These are phyloP conservation scores for Pyrrhosoma nymphula DNA, from an alignment of 2,888 invertebrate genomes.

Conservation along the genomic window DNA sequence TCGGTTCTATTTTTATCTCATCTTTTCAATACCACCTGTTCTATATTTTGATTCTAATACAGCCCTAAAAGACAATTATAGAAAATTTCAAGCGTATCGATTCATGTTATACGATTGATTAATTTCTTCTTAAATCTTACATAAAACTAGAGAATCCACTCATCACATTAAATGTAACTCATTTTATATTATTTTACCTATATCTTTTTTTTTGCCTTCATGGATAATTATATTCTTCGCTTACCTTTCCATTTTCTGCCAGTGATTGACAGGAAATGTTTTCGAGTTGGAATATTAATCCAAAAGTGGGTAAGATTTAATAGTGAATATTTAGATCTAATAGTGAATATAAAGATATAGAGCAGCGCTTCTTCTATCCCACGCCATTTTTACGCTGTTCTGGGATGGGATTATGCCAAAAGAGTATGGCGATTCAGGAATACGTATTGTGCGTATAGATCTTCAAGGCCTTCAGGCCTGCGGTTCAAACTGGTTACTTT, in stretches of 20 bases:
- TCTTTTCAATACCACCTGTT: too few relatives aligned
- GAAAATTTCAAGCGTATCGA: too few relatives aligned
- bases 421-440: neutral
- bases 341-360: too few relatives aligned
- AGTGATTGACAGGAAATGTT: neutral
- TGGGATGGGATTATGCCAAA: neutral
- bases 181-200: neutral
- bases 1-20: too few relatives aligned
- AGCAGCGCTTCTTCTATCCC: too few relatives aligned
- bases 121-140: too few relatives aligned
- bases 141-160: too few relatives aligned
- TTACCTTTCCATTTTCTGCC: neutral
- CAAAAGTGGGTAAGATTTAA: too few relatives aligned
- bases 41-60: too few relatives aligned
- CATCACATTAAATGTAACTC: neutral
- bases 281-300: neutral
- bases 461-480: slow-evolving; percentile 49
- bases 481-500: slow-evolving; percentile 49
- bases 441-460: neutral
- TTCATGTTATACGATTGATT: too few relatives aligned
- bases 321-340: too few relatives aligned
- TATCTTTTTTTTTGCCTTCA: neutral
- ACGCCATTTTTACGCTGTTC: neutral
- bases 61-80: too few relatives aligned
- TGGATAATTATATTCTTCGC: neutral